phyloP scores from a whole-genome alignment of 1,140 invertebrate species.

The Achatina immaculata region DNA sequence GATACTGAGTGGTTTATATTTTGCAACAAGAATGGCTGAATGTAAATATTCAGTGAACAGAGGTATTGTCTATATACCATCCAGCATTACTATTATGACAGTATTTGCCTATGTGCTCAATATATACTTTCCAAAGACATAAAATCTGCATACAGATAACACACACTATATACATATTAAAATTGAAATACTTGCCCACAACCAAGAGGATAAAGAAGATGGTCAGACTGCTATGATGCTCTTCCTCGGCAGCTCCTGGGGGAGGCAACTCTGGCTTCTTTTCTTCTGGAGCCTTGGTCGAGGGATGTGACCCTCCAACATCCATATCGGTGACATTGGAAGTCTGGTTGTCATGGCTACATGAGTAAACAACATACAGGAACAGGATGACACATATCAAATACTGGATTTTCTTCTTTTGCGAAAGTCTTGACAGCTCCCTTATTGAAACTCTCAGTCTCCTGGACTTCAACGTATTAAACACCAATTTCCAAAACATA shows the following conservation, averaged over 20 bases:
- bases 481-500: constrained; percentile 18
- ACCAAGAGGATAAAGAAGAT: constrained; percentile 97
- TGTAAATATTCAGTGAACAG: no score
- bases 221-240: constrained; percentile 95
- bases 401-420: not conserved
- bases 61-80: no score
- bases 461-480: not conserved
- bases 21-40: no score
- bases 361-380: not conserved
- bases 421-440: not conserved
- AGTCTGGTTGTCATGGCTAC: constrained; percentile 6
- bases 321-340: constrained; percentile 30
- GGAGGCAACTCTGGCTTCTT: constrained; percentile 51
- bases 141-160: no score
- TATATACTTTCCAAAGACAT: no score
- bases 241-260: constrained; percentile 74
- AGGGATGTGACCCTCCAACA: constrained; percentile 29
- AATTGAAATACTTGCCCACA: constrained; percentile 76
- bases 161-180: no score
- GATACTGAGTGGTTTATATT: no score
- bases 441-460: not conserved
- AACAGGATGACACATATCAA: not conserved
- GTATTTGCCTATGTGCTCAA: no score
- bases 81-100: no score
- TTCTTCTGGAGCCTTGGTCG: constrained; percentile 36